These are phyloP conservation scores for Thecophora atra DNA, from an alignment of 2,888 invertebrate species.

Conservation along the genomic window DNA sequence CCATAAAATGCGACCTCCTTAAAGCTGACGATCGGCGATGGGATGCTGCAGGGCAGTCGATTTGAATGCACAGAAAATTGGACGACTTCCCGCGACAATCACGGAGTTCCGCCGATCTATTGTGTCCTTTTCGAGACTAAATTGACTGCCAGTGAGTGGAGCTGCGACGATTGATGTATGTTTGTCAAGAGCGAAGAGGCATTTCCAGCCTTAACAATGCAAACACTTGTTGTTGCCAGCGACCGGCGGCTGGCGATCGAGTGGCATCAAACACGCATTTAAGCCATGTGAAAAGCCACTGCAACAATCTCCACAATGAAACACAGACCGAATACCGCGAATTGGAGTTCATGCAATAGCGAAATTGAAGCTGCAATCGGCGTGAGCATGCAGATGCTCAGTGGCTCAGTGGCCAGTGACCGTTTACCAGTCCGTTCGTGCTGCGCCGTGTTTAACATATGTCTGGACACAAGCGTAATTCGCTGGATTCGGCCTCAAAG, in stretches of 20 bases:
- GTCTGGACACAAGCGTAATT: slow-evolving; percentile 59
- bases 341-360: background rate
- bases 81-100: slow-evolving; percentile 66
- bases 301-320: background rate
- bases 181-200: slow-evolving; percentile 21
- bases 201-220: background rate
- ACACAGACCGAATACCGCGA: slow-evolving; percentile 24
- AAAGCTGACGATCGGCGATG: slow-evolving; percentile 57
- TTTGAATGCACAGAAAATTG: slow-evolving; percentile 65
- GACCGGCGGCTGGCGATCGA: slow-evolving; percentile 29
- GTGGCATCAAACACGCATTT: slow-evolving; percentile 2
- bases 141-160: slow-evolving; percentile 48
- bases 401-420: background rate
- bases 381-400: background rate
- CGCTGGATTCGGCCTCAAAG: background rate
- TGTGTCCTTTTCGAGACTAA: slow-evolving; percentile 46
- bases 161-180: slow-evolving; percentile 26
- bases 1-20: slow-evolving; percentile 47
- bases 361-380: slow-evolving; percentile 17
- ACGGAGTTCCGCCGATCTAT: slow-evolving; percentile 44
- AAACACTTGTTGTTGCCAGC: slow-evolving; percentile 15
- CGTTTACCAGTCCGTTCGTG: slow-evolving; percentile 42
- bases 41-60: slow-evolving; percentile 49
- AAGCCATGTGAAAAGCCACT: background rate
- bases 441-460: slow-evolving; percentile 62